phyloP scores from a whole-genome alignment of 2,888 invertebrate species.

The Acronicta aceris region DNA sequence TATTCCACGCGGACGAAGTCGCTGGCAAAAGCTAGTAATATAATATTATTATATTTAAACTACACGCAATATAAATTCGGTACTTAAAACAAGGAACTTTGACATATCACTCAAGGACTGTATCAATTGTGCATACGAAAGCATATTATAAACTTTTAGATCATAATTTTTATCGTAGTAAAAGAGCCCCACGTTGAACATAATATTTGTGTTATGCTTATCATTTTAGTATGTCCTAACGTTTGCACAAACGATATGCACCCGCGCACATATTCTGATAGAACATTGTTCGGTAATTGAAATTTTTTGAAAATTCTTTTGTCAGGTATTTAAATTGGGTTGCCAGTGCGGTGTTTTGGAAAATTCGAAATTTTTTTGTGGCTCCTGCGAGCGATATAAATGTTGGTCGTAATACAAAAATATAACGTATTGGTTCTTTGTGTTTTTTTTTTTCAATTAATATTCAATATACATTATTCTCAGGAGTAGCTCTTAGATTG shows the following conservation, averaged over 20 bases:
- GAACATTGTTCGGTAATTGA: constrained; percentile 18
- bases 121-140: too few relatives aligned
- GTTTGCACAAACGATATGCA: constrained; percentile 19
- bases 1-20: too few relatives aligned
- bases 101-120: background rate
- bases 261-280: constrained; percentile 30
- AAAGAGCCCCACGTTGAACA: too few relatives aligned
- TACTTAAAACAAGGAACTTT: too few relatives aligned
- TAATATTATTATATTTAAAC: too few relatives aligned
- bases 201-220: background rate
- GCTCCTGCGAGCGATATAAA: background rate
- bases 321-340: constrained; percentile 11
- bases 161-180: too few relatives aligned
- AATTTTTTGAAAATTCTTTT: constrained; percentile 14
- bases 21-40: too few relatives aligned
- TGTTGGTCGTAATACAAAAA: background rate
- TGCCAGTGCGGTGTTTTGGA: constrained; percentile 6
- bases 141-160: too few relatives aligned
- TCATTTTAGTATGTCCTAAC: constrained; percentile 25
- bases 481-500: too few relatives aligned
- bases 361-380: background rate
- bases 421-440: too few relatives aligned
- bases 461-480: background rate
- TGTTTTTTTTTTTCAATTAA: too few relatives aligned
- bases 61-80: too few relatives aligned